phyloP scores from a whole-genome alignment of 1,140 invertebrate species.

The Caerostris darwini region DNA sequence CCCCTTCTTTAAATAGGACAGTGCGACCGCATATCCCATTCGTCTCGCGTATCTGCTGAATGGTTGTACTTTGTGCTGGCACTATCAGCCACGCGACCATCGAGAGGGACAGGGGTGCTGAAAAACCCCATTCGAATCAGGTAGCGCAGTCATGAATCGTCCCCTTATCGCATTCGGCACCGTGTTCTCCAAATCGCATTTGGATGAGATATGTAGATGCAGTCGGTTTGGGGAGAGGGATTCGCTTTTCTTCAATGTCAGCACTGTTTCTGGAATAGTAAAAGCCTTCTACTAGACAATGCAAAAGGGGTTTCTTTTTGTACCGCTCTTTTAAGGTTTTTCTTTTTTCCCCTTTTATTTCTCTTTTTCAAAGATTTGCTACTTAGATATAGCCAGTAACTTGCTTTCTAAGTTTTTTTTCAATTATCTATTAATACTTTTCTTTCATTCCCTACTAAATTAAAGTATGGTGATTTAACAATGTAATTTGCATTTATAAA shows the following conservation, averaged over 20 bases:
- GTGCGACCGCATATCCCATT: slow-evolving; percentile 38
- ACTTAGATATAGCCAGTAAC: too few relatives aligned
- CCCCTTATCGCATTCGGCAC: neutral
- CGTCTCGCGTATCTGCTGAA: slow-evolving; percentile 38
- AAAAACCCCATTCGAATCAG: slow-evolving; percentile 63
- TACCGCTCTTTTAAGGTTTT: too few relatives aligned
- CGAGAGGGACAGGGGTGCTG: neutral
- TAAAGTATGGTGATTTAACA: too few relatives aligned
- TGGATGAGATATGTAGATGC: slow-evolving; percentile 59
- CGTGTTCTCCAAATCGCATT: slow-evolving; percentile 41
- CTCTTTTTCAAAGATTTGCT: too few relatives aligned
- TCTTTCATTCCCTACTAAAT: too few relatives aligned
- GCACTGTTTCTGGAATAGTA: neutral
- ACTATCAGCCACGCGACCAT: slow-evolving; percentile 8
- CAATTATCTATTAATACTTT: too few relatives aligned
- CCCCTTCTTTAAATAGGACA: neutral
- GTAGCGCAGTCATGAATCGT: slow-evolving; percentile 51
- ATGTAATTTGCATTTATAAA: too few relatives aligned
- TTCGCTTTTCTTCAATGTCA: neutral
- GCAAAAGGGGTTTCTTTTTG: neutral
- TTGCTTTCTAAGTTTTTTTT: too few relatives aligned
- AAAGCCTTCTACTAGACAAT: neutral
- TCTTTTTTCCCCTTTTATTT: too few relatives aligned
- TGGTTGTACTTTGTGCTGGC: slow-evolving; percentile 41
- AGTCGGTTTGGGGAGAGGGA: neutral